Conservation (phyloP, 2,888 invertebrate genomes). For the Rhagonycha lutea region DNA sequence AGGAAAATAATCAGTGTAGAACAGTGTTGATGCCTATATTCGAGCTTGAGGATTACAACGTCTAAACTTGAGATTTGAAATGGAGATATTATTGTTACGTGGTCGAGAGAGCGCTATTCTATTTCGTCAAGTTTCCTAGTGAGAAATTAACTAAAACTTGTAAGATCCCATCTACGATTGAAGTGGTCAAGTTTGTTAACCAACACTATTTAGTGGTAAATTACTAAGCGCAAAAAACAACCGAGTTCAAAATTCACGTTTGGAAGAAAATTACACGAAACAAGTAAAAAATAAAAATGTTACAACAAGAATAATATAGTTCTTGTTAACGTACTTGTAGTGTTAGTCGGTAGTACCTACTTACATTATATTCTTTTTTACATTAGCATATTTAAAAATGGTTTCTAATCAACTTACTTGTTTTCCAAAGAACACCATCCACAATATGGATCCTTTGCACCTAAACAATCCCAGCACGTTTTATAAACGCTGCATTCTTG, state of each 20-base stretch:
- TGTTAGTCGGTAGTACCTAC: background rate
- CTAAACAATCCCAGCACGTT: slow-evolving; percentile 89
- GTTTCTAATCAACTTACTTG: slow-evolving; percentile 62
- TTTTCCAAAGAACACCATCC: slow-evolving; percentile 97
- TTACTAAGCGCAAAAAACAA: background rate
- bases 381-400: background rate
- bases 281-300: background rate
- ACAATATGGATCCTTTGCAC: slow-evolving; percentile 94
- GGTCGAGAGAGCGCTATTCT: slow-evolving; percentile 33
- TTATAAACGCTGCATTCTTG: slow-evolving; percentile 91
- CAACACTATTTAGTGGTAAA: background rate
- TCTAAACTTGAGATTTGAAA: slow-evolving; percentile 24
- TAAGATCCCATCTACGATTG: slow-evolving; percentile 10
- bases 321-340: background rate
- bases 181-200: slow-evolving; percentile 6
- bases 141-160: slow-evolving; percentile 32
- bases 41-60: slow-evolving; percentile 16
- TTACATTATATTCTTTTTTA: background rate
- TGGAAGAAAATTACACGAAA: background rate
- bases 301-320: background rate
- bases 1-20: slow-evolving; percentile 8
- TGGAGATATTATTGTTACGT: slow-evolving; percentile 28
- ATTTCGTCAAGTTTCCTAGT: slow-evolving; percentile 33
- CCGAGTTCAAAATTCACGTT: background rate
- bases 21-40: slow-evolving; percentile 5